A percentile compares a stretch with the other conserved stretches of the same genome.
Evolutionary conservation across 2,113 vertebrate species (phyloP).

Genomic region (Aptenodytes forsteri): DNA sequence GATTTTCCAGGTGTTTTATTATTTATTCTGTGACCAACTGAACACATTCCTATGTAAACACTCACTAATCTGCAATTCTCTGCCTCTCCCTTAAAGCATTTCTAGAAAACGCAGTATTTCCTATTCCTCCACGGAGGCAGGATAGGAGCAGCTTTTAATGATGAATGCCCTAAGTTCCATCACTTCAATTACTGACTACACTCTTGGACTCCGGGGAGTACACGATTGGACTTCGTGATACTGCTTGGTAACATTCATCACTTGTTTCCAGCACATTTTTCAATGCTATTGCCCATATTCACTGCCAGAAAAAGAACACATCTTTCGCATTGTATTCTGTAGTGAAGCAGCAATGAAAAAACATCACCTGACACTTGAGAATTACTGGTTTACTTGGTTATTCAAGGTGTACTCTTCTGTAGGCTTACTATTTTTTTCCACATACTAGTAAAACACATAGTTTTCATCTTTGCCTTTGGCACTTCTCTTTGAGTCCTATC

Average conservation of each 20-base stretch:
- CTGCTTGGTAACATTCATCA: background rate
- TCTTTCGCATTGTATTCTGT: background rate
- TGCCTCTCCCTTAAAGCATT: background rate
- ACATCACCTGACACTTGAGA: background rate
- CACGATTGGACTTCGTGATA: fast-evolving
- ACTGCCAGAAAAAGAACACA: background rate
- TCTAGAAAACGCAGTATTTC: background rate
- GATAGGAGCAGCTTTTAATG: background rate
- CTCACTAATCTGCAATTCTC: background rate
- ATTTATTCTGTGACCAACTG: background rate
- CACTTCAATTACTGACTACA: background rate
- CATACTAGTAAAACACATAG: background rate
- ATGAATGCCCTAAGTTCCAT: background rate
- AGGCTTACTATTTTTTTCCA: background rate
- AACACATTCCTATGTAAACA: background rate
- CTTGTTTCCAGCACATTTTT: background rate
- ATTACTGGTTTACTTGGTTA: background rate
- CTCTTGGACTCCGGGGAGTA: background rate
- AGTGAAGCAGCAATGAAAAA: background rate
- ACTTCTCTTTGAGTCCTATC: background rate
- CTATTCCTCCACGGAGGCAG: background rate
- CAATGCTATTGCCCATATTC: background rate
- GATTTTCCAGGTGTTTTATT: background rate
- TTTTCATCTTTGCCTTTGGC: background rate
- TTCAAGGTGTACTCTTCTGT: background rate